Evolutionary conservation across 2,797 vertebrate genomes (phyloP).

Genomic region (Hozukius guyotensis): DNA sequence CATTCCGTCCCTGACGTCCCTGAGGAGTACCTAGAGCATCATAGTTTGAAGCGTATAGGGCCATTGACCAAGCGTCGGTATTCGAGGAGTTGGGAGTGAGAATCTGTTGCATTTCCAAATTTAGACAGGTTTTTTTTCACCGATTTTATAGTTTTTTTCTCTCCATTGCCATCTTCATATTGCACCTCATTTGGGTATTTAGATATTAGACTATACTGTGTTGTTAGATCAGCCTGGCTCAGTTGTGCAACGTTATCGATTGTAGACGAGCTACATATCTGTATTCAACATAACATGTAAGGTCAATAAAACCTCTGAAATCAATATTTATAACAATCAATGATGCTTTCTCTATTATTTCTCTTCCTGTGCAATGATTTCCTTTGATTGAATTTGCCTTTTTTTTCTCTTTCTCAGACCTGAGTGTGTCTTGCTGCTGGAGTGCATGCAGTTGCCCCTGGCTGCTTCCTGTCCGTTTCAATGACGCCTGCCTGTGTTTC

Average conservation of each 20-base stretch:
- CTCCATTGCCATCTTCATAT: background rate
- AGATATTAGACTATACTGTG: background rate
- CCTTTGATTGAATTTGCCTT: slow-evolving; percentile 59
- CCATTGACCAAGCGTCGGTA: too few species aligned
- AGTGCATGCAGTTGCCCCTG: background rate
- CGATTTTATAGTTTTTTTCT: background rate
- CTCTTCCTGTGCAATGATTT: slow-evolving; percentile 63
- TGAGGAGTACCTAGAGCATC: accelerated
- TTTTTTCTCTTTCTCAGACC: background rate
- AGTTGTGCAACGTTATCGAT: slow-evolving; percentile 50
- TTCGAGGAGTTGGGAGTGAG: too few species aligned
- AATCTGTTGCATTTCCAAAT: background rate
- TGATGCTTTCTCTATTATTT: slow-evolving; percentile 66
- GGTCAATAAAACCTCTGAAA: slow-evolving; percentile 67
- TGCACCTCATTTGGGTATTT: background rate
- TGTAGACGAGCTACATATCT: slow-evolving; percentile 31
- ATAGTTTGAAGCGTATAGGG: too few species aligned
- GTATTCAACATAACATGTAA: slow-evolving; percentile 51
- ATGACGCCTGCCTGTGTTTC: slow-evolving; percentile 55
- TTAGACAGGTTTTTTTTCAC: too few species aligned
- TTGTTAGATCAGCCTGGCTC: slow-evolving; percentile 1
- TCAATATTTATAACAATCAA: slow-evolving; percentile 71
- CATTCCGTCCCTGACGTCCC: accelerated
- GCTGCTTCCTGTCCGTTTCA: slow-evolving; percentile 53
- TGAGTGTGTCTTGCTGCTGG: slow-evolving; percentile 2